These are phyloP conservation scores for Capitulum mitella DNA, from an alignment of 2,888 invertebrate species.

Conservation along the genomic window DNA sequence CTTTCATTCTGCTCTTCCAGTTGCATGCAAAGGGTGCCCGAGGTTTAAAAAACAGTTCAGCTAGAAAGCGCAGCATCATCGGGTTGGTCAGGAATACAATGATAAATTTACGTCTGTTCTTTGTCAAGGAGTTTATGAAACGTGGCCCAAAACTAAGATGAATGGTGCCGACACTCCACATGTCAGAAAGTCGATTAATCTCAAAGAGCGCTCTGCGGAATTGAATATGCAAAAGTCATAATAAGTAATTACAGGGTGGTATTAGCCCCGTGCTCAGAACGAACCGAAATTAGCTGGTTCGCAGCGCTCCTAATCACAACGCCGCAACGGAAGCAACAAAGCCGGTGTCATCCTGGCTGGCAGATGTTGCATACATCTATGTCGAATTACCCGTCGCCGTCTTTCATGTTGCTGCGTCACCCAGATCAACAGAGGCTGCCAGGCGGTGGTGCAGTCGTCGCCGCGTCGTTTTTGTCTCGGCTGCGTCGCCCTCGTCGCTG, in stretches of 20 bases:
- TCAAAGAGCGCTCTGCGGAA: background rate
- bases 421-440: background rate
- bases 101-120: conserved; percentile 14
- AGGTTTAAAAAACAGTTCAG: background rate
- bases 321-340: background rate
- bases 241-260: conserved; percentile 7
- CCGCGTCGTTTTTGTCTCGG: background rate
- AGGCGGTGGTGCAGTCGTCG: background rate
- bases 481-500: background rate
- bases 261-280: background rate
- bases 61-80: conserved; percentile 1
- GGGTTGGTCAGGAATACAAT: background rate
- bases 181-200: conserved; percentile 15
- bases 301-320: background rate
- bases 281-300: background rate
- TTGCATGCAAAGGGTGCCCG: background rate
- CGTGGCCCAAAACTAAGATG: conserved; percentile 13
- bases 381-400: background rate
- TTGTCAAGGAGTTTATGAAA: conserved; percentile 21
- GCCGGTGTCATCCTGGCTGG: background rate
- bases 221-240: conserved; percentile 22
- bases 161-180: conserved; percentile 5
- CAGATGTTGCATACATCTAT: background rate
- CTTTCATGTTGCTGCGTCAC: background rate
- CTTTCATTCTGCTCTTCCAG: background rate